Evolutionary conservation across 1,140 invertebrate species (phyloP).

Genomic region (Meloidogyne hapla): DNA sequence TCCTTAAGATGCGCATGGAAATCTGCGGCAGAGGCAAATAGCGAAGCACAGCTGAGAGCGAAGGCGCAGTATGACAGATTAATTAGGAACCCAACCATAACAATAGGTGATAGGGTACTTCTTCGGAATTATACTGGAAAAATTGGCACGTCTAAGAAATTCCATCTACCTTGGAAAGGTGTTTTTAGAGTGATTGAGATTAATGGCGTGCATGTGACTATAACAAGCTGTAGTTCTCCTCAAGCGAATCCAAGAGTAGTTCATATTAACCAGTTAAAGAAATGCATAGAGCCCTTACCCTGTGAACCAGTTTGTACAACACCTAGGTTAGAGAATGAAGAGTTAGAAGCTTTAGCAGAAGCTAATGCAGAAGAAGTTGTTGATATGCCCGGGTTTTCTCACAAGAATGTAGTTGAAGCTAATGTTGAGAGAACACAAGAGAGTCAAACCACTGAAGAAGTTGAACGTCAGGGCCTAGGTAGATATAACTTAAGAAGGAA

Average conservation of each 20-base stretch:
- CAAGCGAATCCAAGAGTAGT: constrained; percentile 21
- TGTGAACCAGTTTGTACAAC: constrained; percentile 6
- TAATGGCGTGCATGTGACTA: constrained; percentile 16
- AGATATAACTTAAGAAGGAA: constrained; percentile 12
- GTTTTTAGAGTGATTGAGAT: constrained; percentile 21
- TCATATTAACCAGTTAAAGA: too few species aligned
- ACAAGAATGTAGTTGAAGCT: too few species aligned
- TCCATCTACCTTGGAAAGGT: constrained; percentile 29
- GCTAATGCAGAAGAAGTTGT: not conserved
- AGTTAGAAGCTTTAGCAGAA: not conserved
- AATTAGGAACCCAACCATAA: constrained; percentile 1
- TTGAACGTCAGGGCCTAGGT: too few species aligned
- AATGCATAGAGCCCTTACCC: constrained; percentile 11
- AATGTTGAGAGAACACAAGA: too few species aligned
- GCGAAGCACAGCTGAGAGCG: not conserved
- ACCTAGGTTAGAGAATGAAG: not conserved
- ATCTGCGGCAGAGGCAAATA: not conserved
- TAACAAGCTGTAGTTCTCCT: not conserved
- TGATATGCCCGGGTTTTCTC: too few species aligned
- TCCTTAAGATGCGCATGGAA: constrained; percentile 25
- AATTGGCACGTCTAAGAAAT: constrained; percentile 15
- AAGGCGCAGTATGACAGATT: constrained; percentile 33
- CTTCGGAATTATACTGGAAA: not conserved
- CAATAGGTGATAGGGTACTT: constrained; percentile 20
- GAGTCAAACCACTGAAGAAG: too few species aligned